phyloP scores from a whole-genome alignment of 1,140 invertebrate species.

The Papilio xuthus region DNA sequence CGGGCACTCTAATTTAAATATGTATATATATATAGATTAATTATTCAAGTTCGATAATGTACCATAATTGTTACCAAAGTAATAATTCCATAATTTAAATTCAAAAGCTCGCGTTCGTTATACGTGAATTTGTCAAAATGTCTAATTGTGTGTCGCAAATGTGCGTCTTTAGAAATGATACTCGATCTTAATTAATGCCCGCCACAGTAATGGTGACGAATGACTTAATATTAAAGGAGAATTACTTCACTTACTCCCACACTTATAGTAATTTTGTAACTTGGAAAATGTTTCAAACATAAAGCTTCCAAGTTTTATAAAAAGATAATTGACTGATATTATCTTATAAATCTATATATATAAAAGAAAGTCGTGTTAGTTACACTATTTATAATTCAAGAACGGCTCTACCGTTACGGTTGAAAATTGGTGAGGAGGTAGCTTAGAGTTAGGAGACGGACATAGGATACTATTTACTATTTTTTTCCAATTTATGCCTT shows the following conservation, averaged over 20 bases:
- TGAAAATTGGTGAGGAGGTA: too few relatives aligned
- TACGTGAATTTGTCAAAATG: not conserved
- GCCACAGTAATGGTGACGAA: not conserved
- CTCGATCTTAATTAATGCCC: not conserved
- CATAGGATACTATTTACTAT: too few relatives aligned
- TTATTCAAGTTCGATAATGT: not conserved
- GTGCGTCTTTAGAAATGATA: not conserved
- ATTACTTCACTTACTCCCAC: not conserved
- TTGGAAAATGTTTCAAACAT: not conserved
- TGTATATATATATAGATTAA: too few relatives aligned
- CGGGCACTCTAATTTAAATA: too few relatives aligned
- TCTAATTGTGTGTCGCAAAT: not conserved
- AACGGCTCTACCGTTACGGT: too few relatives aligned
- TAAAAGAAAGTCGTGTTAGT: too few relatives aligned
- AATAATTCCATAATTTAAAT: not conserved
- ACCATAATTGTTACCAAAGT: not conserved
- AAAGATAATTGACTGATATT: too few relatives aligned
- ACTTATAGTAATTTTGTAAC: not conserved
- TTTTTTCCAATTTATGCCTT: too few relatives aligned
- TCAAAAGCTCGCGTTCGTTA: not conserved
- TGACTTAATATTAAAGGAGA: not conserved
- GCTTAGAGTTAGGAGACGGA: too few relatives aligned
- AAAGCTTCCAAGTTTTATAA: not conserved
- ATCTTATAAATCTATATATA: too few relatives aligned
- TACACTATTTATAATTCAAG: too few relatives aligned